Conservation (phyloP, 2,888 invertebrate genomes). For the Oligia fasciuncula region DNA sequence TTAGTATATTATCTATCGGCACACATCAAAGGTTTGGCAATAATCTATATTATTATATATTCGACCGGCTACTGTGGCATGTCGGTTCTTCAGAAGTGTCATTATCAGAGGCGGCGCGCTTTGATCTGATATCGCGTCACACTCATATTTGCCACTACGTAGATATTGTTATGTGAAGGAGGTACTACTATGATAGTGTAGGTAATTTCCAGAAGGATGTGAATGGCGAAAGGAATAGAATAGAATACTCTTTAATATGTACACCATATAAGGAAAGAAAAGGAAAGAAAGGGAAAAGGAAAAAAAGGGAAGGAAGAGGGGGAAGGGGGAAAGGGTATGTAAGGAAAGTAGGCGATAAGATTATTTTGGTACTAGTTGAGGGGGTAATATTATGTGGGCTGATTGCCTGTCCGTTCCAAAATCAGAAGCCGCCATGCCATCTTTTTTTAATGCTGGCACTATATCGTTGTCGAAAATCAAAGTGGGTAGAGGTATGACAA, state of each 20-base stretch:
- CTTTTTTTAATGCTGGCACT: not conserved
- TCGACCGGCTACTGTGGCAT: constrained; percentile 80
- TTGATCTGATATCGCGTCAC: constrained; percentile 82
- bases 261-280: too few species aligned
- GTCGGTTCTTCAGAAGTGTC: constrained; percentile 79
- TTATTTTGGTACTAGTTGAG: constrained; percentile 17
- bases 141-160: constrained; percentile 82
- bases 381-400: constrained; percentile 3
- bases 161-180: constrained; percentile 78
- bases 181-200: constrained; percentile 55
- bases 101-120: constrained; percentile 77
- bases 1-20: constrained; percentile 70
- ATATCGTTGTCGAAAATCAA: not conserved
- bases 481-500: not conserved
- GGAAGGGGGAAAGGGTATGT: too few species aligned
- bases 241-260: too few species aligned
- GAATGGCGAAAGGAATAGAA: constrained; percentile 38
- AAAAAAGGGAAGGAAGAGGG: too few species aligned
- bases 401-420: not conserved
- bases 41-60: constrained; percentile 75
- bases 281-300: too few species aligned
- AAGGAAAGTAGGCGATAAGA: constrained; percentile 53
- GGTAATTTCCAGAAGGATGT: constrained; percentile 58
- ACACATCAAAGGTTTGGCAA: constrained; percentile 76
- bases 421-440: not conserved